phyloP scores from a whole-genome alignment of 2,888 invertebrate genomes.

The Acronicta alni region DNA sequence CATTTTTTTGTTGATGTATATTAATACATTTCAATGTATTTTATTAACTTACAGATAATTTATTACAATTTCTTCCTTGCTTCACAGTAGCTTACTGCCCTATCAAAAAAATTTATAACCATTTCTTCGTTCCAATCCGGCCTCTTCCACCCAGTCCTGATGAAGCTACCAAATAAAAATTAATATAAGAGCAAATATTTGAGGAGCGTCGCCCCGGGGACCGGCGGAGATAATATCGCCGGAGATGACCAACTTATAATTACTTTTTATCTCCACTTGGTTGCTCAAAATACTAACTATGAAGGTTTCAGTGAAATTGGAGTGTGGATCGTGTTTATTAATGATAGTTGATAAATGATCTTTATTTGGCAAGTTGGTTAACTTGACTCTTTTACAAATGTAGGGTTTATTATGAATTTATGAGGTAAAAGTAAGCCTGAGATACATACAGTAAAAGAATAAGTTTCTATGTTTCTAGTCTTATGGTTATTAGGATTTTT shows the following conservation, averaged over 20 bases:
- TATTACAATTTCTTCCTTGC: neutral
- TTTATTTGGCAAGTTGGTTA: neutral
- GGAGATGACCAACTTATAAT: slow-evolving; percentile 77
- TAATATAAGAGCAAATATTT: slow-evolving; percentile 63
- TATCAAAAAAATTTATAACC: neutral
- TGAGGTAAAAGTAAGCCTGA: no score
- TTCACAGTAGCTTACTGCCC: neutral
- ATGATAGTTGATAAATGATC: neutral
- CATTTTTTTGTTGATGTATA: neutral
- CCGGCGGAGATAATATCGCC: slow-evolving; percentile 67
- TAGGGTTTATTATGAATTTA: no score
- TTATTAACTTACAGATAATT: neutral
- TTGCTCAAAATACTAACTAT: slow-evolving; percentile 60
- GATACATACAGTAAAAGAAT: no score
- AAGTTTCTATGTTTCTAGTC: no score
- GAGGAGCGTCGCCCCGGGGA: slow-evolving; percentile 60
- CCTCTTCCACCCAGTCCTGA: slow-evolving; percentile 27
- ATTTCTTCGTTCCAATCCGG: slow-evolving; percentile 11
- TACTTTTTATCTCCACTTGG: slow-evolving; percentile 75
- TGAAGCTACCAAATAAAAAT: slow-evolving; percentile 59
- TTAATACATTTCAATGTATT: neutral
- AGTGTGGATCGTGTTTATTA: slow-evolving; percentile 31
- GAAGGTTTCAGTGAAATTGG: slow-evolving; percentile 33
- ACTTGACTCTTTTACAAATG: no score
- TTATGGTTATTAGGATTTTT: no score